A percentile compares a stretch with the other conserved stretches of the same genome.
Evolutionary conservation across 2,888 invertebrate genomes (phyloP).

Genomic region (Hoplodrina blanda): DNA sequence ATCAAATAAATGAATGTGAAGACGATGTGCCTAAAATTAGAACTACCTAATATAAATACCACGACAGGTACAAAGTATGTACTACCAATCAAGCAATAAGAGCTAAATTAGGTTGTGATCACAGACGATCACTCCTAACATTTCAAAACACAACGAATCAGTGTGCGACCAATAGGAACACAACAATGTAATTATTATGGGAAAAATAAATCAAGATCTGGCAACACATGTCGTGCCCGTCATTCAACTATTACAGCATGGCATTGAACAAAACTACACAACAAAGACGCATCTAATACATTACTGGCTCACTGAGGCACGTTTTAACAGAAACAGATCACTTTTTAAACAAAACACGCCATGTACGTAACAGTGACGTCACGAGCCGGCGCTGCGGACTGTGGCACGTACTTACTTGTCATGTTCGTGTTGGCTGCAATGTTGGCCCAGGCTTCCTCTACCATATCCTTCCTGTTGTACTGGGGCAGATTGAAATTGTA

Average conservation of each 20-base stretch:
- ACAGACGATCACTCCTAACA: too few species aligned
- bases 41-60: too few species aligned
- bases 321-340: conserved; percentile 15
- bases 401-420: conserved; percentile 60
- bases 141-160: too few species aligned
- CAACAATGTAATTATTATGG: background rate
- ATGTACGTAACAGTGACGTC: conserved; percentile 43
- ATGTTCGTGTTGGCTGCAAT: conserved; percentile 65
- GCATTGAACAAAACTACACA: conserved; percentile 45
- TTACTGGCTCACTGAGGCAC: conserved; percentile 15
- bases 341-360: conserved; percentile 25
- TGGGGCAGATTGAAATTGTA: conserved; percentile 70
- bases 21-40: too few species aligned
- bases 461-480: conserved; percentile 70
- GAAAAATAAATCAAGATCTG: conserved; percentile 13
- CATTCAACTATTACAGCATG: conserved; percentile 41
- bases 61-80: too few species aligned
- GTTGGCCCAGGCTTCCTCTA: conserved; percentile 69
- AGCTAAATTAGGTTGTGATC: too few species aligned
- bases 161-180: background rate
- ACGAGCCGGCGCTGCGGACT: conserved; percentile 16
- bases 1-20: too few species aligned
- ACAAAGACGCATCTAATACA: conserved; percentile 40
- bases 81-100: too few species aligned
- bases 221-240: conserved; percentile 39